Conservation (phyloP, 2,113 vertebrate species). For the Motacilla alba region DNA sequence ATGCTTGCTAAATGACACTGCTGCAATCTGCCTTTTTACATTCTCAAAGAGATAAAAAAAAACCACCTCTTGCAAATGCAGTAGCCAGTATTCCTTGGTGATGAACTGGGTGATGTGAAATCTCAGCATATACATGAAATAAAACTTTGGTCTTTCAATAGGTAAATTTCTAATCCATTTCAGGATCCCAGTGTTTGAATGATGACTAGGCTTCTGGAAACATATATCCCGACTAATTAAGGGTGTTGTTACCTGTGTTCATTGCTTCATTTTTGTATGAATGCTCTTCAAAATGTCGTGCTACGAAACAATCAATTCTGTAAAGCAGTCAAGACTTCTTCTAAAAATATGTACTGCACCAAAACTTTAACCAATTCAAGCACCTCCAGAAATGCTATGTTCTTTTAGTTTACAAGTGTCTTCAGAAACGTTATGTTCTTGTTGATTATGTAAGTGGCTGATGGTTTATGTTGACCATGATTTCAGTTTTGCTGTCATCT, state of each 20-base stretch:
- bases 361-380: neutral
- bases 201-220: neutral
- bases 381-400: neutral
- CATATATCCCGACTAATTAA: neutral
- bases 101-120: neutral
- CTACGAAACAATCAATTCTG: neutral
- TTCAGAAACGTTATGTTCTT: neutral
- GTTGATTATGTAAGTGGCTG: neutral
- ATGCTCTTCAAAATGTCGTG: neutral
- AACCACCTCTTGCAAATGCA: rapidly evolving
- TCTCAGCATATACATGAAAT: neutral
- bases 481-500: neutral
- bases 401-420: neutral
- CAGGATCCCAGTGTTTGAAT: neutral
- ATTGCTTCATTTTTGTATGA: neutral
- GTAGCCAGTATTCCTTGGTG: neutral
- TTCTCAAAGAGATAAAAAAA: neutral
- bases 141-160: neutral
- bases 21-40: neutral
- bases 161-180: neutral
- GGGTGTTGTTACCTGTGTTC: neutral
- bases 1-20: neutral
- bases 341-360: neutral
- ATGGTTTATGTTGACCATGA: neutral
- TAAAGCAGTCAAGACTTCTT: neutral